Evolutionary conservation across 2,888 invertebrate species (phyloP).

Genomic region (Zonitis immaculata): DNA sequence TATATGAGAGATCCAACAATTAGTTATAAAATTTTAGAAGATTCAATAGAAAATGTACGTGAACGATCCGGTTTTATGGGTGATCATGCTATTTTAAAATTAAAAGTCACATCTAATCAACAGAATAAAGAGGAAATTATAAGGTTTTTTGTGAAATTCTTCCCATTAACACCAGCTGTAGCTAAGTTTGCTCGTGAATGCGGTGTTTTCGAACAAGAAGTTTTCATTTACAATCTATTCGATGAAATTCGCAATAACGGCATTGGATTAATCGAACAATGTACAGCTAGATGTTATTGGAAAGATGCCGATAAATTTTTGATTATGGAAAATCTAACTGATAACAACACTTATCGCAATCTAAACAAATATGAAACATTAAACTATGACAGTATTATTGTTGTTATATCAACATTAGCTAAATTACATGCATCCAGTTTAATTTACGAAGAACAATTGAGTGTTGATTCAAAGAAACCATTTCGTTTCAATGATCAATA

Average conservation of each 20-base stretch:
- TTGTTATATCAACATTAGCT: conserved; percentile 38
- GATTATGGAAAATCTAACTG: conserved; percentile 46
- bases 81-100: conserved; percentile 31
- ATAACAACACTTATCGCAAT: conserved; percentile 34
- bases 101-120: conserved; percentile 19
- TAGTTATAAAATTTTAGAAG: conserved; percentile 24
- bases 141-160: conserved; percentile 37
- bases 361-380: conserved; percentile 31
- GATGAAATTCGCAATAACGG: conserved; percentile 21
- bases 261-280: conserved; percentile 25
- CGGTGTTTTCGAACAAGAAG: conserved; percentile 36
- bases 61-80: conserved; percentile 34
- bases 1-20: not conserved
- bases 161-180: conserved; percentile 28
- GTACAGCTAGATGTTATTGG: conserved; percentile 42
- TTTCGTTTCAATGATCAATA: conserved; percentile 26
- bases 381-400: conserved; percentile 32
- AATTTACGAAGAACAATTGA: conserved; percentile 35
- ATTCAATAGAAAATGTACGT: conserved; percentile 19
- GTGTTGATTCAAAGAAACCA: conserved; percentile 13
- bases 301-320: conserved; percentile 36
- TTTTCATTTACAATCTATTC: conserved; percentile 32
- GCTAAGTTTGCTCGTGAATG: conserved; percentile 32
- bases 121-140: conserved; percentile 16
- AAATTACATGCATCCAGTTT: conserved; percentile 44